These are phyloP conservation scores for Carposina sasakii DNA, from an alignment of 1,140 invertebrate genomes.

Conservation along the genomic window DNA sequence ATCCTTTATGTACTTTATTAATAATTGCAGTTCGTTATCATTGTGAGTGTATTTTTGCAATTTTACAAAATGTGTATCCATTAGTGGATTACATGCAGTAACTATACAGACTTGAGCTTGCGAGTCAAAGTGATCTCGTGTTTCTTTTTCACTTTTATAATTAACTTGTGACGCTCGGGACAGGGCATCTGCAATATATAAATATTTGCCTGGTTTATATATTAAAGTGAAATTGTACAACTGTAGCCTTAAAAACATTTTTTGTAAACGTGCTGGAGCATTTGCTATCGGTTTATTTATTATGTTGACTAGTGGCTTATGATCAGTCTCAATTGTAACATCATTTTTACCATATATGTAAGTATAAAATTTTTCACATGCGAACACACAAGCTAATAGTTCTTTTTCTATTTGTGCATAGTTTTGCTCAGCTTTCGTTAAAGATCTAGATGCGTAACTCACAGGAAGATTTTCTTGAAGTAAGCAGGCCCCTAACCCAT, in stretches of 20 bases:
- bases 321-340: slow-evolving; percentile 1
- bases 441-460: slow-evolving; percentile 38
- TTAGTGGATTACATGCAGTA: not conserved
- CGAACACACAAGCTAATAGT: slow-evolving; percentile 7
- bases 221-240: slow-evolving; percentile 28
- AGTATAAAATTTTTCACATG: slow-evolving; percentile 12
- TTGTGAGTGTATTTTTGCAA: not conserved
- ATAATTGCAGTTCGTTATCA: not conserved
- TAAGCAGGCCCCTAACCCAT: slow-evolving; percentile 38
- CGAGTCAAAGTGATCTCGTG: no score
- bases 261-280: slow-evolving; percentile 11
- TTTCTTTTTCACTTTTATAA: no score
- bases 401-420: slow-evolving; percentile 25
- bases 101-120: no score
- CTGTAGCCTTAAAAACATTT: slow-evolving; percentile 52
- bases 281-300: slow-evolving; percentile 7
- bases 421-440: slow-evolving; percentile 35
- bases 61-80: slow-evolving; percentile 1
- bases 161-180: slow-evolving; percentile 15
- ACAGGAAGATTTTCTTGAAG: slow-evolving; percentile 41
- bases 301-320: slow-evolving; percentile 6
- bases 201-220: slow-evolving; percentile 38
- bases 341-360: slow-evolving; percentile 5
- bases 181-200: slow-evolving; percentile 29
- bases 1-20: not conserved